Base-by-base conservation (phyloP, 2,888 invertebrate species). In the Melinaea marsaeus region DNA sequence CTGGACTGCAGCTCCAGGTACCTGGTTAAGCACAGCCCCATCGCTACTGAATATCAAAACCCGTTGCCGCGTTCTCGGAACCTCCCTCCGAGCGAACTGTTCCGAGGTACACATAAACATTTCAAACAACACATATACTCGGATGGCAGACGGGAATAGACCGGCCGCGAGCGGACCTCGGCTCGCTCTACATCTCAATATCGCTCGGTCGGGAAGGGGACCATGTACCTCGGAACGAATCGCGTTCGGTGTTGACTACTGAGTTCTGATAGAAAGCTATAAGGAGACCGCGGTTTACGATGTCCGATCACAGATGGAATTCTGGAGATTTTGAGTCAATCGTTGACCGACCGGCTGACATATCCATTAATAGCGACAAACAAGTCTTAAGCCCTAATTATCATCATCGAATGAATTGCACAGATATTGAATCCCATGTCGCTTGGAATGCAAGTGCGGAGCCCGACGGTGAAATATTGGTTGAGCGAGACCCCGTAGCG, bases 1-100 rank as follows among this genome's bases (percentile, higher is more conserved):
- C 96, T 96, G 82, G 96, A 97, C 92, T 97, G 96, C 88, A 97
- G 92, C 92, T 97, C 97, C 92, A 97, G 92, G 92, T 95, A 96
- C 92, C 97, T 95, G 91, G 83, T 80, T 79, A 74, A 77, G 73
- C 77, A 75, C 66, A 75, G 74, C 75, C 77, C 80, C 73, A 69
- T 71, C 63, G 74, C 71, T 64, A 63, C 67, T 67, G 35, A 62
- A 63, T 63, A 62, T 71, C 73, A 64, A 72, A 69, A 68, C 66
- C 67, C 71, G 69, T 71, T 71, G 68, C 71, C 69, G 69, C 71
- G 69, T 75, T 66, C 75, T 71, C 77, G 76, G 79, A 79, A 76
- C 74, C 76, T 76, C 79, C 78, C 77, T 71, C 83, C 80, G 76
- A 81, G 81, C 88, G 81, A 82, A 87, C 90, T 84, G 88, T 91